Base-by-base conservation (phyloP, 2,888 invertebrate genomes). In the Sialis lutaria region DNA sequence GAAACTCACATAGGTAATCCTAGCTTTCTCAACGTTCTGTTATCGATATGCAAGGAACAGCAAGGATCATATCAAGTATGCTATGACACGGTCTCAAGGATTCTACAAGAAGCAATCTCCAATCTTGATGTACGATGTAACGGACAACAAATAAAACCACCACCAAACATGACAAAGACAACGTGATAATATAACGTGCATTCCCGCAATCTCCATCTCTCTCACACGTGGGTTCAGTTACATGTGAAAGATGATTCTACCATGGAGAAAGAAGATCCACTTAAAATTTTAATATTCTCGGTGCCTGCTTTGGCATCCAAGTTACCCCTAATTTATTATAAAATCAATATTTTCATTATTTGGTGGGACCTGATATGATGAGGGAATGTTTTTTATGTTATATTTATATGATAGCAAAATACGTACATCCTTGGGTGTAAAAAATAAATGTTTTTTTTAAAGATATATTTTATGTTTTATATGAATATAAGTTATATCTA, bases 271-370 rank as follows among this genome's bases (percentile, higher is more conserved):
- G 32, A 47, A 47, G 42, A 47, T 47, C 47, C 47, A 47, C 47
- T 47, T 47, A 47, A 47, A 47, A 47, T 47, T 47, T 47, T 47
- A 47, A 47, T 47, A 47, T 47, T 47, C 42, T 22, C 42, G 31
- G 30, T 35, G 42, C 42, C 32, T 47, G 42, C 47, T 35, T 47
- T 34, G 37, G 47, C 47, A 47, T 47, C 37, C 42, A 47, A 47
- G 47, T 47, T 47, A 35, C 41, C 42, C 41, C 42, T 47, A 47
- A 47, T 47, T 47, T 47, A 42, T 33, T 47, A 35, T 35, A 42
- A 42, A 47, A 47, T 47, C 47, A 47, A 47, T 47, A 47, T 47
- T 42, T 31, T 47, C 42, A 41, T 46, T 45, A 45, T 45, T 43
- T 37, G 37, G n/a, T 37, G 8, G 37, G 37, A 37, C 37, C 37